Evolutionary conservation across 2,113 vertebrate species (phyloP), one percentile per base, ranked within the genome.

Genomic region (Chinchilla lanigera): DNA sequence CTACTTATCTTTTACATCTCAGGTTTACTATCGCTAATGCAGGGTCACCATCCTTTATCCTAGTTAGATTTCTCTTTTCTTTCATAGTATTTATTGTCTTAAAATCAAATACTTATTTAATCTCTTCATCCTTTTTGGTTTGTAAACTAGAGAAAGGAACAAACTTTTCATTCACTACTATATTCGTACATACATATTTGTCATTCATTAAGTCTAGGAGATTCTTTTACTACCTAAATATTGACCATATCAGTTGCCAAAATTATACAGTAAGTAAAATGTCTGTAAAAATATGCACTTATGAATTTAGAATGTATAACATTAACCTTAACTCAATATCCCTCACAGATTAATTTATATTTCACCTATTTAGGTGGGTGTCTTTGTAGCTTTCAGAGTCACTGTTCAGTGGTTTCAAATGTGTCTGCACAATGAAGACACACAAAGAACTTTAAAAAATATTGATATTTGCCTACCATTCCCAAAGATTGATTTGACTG

Each of bases 41-140:
- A 65, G 52, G 67, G n/a, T 61, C 47, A 82, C 6, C 56, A 94
- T 88, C 38, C 69, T 93, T 38, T 44, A 93, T 75, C 13, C n/a
- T 35, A 4, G 7, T 88, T 93, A 87, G 9, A 9, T 81, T 50
- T 94, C 58, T 44, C 22, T 87, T 82, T 93, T 50, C n/a, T 30
- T 88, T 94, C n/a, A 78, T 26, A 69, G 16, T 87, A 82, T 75
- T 86, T 90, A 82, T 73, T 65, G 73, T 58, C 26, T 71, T 77
- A 84, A 41, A 91, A 67, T 75, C 77, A 97, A 97, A 81, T 87
- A 84, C 35, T 89, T 95, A 92, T 58, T 80, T 75, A 77, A 77
- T 69, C 16, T 26, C 24, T 77, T 71, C 52, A 54, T 89, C 44
- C 47, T 89, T 44, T 96, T 94, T 95, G n/a, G 20, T 83, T 35